Base-by-base conservation (phyloP, 2,797 vertebrate genomes). In the Lutjanus argentimaculatus region DNA sequence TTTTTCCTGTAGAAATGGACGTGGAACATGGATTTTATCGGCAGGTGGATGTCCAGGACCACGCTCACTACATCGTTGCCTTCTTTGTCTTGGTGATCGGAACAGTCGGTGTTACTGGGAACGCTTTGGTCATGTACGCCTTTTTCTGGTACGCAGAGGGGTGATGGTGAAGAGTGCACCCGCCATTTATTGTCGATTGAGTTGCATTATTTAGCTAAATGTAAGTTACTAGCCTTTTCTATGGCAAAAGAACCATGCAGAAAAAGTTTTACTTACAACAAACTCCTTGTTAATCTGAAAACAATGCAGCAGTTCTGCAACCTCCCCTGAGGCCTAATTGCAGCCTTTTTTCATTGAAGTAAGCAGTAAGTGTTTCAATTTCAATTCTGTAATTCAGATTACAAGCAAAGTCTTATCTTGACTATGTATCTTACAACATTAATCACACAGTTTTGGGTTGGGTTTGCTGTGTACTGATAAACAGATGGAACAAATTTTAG, bases 101-200 rank as follows among this genome's bases (percentile, higher is more conserved):
- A 30, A 83, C 94, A 9, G 72, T 96, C 2, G 96, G 96, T 1
- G 90, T 96, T 5, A 86, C 90, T 11, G 96, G 96, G 8, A 96
- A 96, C 11, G 88, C 92, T 14, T 89, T 96, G 85, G 96, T 96
- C 79, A 95, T 96, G 88, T 96, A 95, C 2, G 95, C 96, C 43
- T 96, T 96, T 80, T 95, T 88, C 88, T 95, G 96, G 96, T 96
- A 88, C 82, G 94, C 15, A 1, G 43, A 40, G 40, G 7, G 7
- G 2, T 66, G 11, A 64, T 22, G 30, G 16, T 2, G 5, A 70
- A 53, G 8, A 75, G 55, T 42, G n/a, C 17, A 42, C 2, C 42
- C 36, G 3, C 49, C 12, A 59, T 15, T 83, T 11, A 40, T 6
- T 7, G 4, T n/a, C 7, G 9, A 8, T 40, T 6, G 3, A 62